Evolutionary conservation across 2,888 invertebrate species (phyloP), one percentile per base, ranked within the genome.

Genomic region (Bursaphelenchus okinawaensis): DNA sequence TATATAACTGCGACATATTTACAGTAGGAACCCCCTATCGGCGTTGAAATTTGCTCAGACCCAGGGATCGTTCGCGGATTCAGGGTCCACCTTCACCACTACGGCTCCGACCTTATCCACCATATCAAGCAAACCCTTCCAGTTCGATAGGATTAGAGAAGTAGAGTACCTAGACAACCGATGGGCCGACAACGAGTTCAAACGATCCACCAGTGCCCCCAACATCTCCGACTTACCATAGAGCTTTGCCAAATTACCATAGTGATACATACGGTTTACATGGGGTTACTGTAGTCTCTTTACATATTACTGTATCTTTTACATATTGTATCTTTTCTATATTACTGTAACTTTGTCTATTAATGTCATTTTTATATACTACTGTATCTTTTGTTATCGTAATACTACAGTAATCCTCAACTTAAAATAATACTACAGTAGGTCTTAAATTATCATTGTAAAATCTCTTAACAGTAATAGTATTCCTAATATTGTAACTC

Each of bases 141-240:
- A 70, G 26, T 70, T 73, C 22, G 71, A 70, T 31, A 31, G 68
- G 9, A 73, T 66, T 23, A 63, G 54, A 12, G 70, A 70, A 55
- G 29, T 69, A 26, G 70, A 70, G 52, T 63, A 65, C 22, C 22
- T 69, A 24, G 69, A 73, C n/a, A 31, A 40, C 22, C 27, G 52
- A 19, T 71, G 66, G 67, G 16, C 28, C 6, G 69, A 73, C 19
- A 56, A 60, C 27, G 73, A 71, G 26, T 52, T 70, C 29, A 62
- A 61, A 23, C 52, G 72, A 54, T 55, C 71, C 20, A 55, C 60
- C 23, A 65, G 65, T 52, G 71, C 71, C 7, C 71, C 71, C 16
- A 16, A 12, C 40, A 40, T 40, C 40, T n/a, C 12, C 40, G n/a
- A 40, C n/a, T n/a, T n/a, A n/a, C n/a, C n/a, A 40, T 40, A 12